phyloP scores from a whole-genome alignment of 2,113 vertebrate species.

The Anolis sagrei region DNA sequence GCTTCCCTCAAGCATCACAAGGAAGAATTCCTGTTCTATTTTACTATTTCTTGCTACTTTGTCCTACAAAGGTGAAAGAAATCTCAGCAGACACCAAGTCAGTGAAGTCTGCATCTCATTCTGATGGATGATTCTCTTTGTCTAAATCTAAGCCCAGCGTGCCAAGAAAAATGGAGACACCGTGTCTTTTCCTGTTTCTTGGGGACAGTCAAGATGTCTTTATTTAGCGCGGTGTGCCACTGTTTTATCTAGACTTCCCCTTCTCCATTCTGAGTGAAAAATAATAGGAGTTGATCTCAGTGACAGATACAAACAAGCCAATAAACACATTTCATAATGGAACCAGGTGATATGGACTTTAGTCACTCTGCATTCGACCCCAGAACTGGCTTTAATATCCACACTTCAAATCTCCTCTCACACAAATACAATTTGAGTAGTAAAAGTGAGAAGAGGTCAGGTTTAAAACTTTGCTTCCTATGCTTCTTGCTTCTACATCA shows the following conservation, averaged over 20 bases:
- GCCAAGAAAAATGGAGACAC: neutral
- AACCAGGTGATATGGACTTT: neutral
- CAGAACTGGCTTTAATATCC: neutral
- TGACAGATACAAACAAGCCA: neutral
- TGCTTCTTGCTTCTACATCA: neutral
- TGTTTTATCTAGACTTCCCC: neutral
- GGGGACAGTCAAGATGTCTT: neutral
- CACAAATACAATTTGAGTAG: neutral
- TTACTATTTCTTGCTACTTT: neutral
- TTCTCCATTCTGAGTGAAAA: neutral
- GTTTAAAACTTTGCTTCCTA: neutral
- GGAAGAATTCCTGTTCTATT: neutral
- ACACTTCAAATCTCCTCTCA: conserved; percentile 2
- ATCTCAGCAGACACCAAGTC: neutral
- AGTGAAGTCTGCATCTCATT: neutral
- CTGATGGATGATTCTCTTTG: neutral
- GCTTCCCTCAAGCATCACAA: neutral
- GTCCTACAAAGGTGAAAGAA: neutral
- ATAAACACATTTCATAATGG: neutral
- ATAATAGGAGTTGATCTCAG: neutral
- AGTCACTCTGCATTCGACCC: neutral
- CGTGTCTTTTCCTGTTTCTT: neutral
- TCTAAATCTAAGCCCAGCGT: neutral
- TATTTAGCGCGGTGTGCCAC: neutral
- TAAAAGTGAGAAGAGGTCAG: neutral